A percentile compares a stretch with the other conserved stretches of the same genome.
phyloP scores from a whole-genome alignment of 2,113 vertebrate genomes.

The Mus pahari region DNA sequence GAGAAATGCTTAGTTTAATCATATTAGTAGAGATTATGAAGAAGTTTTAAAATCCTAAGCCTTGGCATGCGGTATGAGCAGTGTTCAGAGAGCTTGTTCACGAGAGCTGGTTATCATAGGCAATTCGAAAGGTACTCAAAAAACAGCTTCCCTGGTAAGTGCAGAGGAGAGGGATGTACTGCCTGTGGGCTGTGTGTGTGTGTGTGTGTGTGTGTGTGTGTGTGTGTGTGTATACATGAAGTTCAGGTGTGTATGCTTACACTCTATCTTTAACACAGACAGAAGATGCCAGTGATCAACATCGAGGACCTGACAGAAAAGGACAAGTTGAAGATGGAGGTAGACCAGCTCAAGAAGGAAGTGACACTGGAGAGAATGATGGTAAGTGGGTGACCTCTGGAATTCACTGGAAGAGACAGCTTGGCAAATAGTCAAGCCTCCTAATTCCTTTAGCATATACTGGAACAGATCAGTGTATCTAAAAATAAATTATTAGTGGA shows the following conservation, averaged over 20 bases:
- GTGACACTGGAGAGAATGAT: slow-evolving; percentile 93
- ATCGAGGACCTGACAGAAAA: slow-evolving; percentile 95
- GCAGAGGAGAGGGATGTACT: not conserved
- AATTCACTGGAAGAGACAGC: not conserved
- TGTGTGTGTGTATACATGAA: not conserved
- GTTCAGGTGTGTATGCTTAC: not conserved
- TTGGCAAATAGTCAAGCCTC: not conserved
- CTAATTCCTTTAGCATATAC: too few species aligned
- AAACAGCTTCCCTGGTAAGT: slow-evolving; percentile 63
- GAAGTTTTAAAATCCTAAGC: slow-evolving; percentile 92
- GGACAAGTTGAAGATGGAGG: slow-evolving; percentile 95
- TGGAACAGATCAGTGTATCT: not conserved
- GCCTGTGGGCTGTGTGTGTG: not conserved
- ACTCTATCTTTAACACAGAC: not conserved
- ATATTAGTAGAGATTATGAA: slow-evolving; percentile 91
- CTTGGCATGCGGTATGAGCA: slow-evolving; percentile 74
- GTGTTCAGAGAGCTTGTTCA: slow-evolving; percentile 72
- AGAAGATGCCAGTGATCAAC: slow-evolving; percentile 94
- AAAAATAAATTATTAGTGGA: not conserved
- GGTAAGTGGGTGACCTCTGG: slow-evolving; percentile 85
- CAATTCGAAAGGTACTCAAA: slow-evolving; percentile 61
- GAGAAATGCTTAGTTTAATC: slow-evolving; percentile 86
- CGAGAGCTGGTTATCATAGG: slow-evolving; percentile 45
- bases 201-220: too few species aligned
- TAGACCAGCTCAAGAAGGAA: slow-evolving; percentile 94